phyloP scores from a whole-genome alignment of 2,888 invertebrate species.

The Gortyna flavago region DNA sequence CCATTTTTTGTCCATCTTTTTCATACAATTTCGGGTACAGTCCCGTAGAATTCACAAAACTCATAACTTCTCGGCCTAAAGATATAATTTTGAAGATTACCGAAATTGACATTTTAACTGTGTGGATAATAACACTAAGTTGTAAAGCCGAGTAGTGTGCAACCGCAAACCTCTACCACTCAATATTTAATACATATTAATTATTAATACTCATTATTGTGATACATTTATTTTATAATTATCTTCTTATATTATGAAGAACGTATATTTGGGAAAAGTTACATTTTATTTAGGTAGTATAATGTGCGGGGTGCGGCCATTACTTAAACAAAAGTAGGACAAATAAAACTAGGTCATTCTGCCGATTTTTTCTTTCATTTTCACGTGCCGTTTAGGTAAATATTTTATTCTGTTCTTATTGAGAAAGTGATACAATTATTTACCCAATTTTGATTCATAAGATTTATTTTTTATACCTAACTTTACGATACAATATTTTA shows the following conservation, averaged over 20 bases:
- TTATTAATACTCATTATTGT: neutral
- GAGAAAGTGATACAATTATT: neutral
- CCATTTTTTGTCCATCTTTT: constrained; percentile 79
- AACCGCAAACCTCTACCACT: neutral
- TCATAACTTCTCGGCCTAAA: constrained; percentile 47
- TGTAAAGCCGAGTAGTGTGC: neutral
- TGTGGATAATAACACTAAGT: neutral
- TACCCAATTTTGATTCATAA: neutral
- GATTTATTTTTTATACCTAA: too few species aligned
- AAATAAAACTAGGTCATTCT: constrained; percentile 60
- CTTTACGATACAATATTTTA: neutral
- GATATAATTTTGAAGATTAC: constrained; percentile 32
- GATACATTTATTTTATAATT: neutral
- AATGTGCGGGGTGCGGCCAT: constrained; percentile 66
- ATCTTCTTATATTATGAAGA: neutral
- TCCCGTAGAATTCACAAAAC: constrained; percentile 60
- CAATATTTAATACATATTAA: neutral
- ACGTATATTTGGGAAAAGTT: constrained; percentile 21
- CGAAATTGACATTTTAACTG: constrained; percentile 14
- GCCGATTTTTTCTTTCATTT: constrained; percentile 42
- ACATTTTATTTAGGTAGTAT: constrained; percentile 25
- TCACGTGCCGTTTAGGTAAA: too few species aligned
- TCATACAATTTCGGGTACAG: constrained; percentile 63
- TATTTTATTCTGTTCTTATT: too few species aligned
- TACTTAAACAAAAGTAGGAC: constrained; percentile 58